These are phyloP conservation scores for Uloborus plumipes DNA, from an alignment of 2,888 invertebrate genomes.

Conservation along the genomic window DNA sequence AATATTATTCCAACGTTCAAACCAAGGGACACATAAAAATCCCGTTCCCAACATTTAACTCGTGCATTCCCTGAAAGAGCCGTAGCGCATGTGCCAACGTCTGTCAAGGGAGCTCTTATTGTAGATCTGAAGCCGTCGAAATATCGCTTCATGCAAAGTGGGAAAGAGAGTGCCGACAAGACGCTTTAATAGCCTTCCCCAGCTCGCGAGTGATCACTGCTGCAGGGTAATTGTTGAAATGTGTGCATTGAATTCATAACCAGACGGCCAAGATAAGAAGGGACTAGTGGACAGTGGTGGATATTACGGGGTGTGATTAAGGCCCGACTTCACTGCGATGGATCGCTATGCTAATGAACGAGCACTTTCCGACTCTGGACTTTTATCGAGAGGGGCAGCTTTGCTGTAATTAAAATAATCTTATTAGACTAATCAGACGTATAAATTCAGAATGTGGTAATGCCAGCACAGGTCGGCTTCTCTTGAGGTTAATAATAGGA, in stretches of 20 bases:
- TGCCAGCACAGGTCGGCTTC: conserved; percentile 34
- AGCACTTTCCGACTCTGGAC: conserved; percentile 46
- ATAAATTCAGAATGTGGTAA: conserved; percentile 58
- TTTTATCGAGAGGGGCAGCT: conserved; percentile 55
- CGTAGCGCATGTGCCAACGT: conserved; percentile 11
- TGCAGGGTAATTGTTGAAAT: conserved; percentile 45
- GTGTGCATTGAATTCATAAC: conserved; percentile 58
- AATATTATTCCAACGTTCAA: conserved; percentile 19
- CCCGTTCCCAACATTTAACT: conserved; percentile 18
- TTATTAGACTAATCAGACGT: conserved; percentile 61
- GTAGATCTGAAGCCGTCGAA: conserved; percentile 33
- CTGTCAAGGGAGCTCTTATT: conserved; percentile 36
- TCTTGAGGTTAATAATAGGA: conserved; percentile 55
- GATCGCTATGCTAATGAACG: conserved; percentile 56
- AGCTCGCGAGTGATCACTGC: conserved; percentile 48
- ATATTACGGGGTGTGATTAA: conserved; percentile 54
- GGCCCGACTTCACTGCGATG: conserved; percentile 40
- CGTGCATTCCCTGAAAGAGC: conserved; percentile 2
- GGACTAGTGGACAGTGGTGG: conserved; percentile 44
- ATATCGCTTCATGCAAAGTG: conserved; percentile 15
- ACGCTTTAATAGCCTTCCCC: conserved; percentile 51
- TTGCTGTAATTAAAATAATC: conserved; percentile 59
- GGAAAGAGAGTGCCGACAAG: conserved; percentile 17
- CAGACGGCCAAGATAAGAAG: conserved; percentile 43
- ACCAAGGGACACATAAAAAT: conserved; percentile 40